These are phyloP conservation scores for Unio pictorum DNA, from an alignment of 2,888 invertebrate genomes.

Conservation along the genomic window DNA sequence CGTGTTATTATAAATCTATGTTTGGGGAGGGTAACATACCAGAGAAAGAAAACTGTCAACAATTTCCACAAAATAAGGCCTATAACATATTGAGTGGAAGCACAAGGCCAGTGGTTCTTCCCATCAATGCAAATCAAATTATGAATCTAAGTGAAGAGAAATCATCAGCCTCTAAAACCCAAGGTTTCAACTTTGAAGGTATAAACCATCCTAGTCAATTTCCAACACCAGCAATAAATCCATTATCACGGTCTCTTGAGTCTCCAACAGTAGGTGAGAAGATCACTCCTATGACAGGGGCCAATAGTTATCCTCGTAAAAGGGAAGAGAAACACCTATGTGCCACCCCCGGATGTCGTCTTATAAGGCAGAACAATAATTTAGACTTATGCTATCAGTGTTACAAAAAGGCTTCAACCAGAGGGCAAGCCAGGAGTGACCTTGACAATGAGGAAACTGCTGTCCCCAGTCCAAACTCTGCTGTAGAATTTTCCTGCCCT, in stretches of 20 bases:
- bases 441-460: constrained; percentile 1
- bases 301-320: background rate
- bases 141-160: no score
- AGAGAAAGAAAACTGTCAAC: background rate
- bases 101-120: no score
- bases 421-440: background rate
- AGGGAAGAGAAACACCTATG: constrained; percentile 30
- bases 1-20: constrained; percentile 22
- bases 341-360: constrained; percentile 38
- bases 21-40: constrained; percentile 14
- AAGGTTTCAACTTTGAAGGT: no score
- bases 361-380: constrained; percentile 15
- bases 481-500: constrained; percentile 5
- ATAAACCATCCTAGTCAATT: no score
- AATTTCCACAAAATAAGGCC: background rate
- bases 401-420: background rate
- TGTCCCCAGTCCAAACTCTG: constrained; percentile 5
- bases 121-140: no score
- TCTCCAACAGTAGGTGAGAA: no score
- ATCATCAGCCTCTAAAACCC: no score
- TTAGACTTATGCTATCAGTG: constrained; percentile 21
- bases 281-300: no score
- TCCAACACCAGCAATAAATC: no score
- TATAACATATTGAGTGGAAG: background rate
- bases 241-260: no score